Percentiles rank a stretch among this genome's conserved stretches.
phyloP scores from a whole-genome alignment of 2,113 vertebrate species.

The Cromileptes altivelis region DNA sequence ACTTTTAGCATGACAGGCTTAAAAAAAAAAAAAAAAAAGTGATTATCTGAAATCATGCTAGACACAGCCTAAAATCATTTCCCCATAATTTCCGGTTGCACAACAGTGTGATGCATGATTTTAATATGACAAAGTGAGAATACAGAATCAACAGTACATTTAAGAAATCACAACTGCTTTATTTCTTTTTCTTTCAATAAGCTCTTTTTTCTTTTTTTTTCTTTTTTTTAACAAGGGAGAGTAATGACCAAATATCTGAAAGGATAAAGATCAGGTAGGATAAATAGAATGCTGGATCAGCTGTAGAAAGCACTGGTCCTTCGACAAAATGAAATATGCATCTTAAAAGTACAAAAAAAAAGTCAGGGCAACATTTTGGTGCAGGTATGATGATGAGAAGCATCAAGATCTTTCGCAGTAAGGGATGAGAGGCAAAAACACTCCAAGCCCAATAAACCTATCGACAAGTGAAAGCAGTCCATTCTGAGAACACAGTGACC shows the following conservation, averaged over 20 bases:
- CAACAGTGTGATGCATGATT: constrained; percentile 32
- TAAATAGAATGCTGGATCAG: constrained; percentile 83
- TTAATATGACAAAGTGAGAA: constrained; percentile 59
- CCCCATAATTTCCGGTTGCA: constrained; percentile 14
- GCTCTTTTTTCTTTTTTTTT: constrained; percentile 84
- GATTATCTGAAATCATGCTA: not conserved
- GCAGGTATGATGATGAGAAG: constrained; percentile 65
- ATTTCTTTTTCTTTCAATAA: constrained; percentile 91
- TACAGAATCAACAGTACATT: constrained; percentile 59
- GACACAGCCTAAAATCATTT: constrained; percentile 8
- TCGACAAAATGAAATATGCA: constrained; percentile 78
- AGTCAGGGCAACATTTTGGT: constrained; percentile 84
- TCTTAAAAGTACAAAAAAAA: constrained; percentile 78
- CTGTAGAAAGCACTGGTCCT: constrained; percentile 83
- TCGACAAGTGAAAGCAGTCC: constrained; percentile 66
- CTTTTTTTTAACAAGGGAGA: constrained; percentile 87
- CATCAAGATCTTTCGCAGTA: constrained; percentile 62
- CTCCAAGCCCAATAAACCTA: constrained; percentile 65
- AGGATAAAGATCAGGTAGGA: constrained; percentile 92
- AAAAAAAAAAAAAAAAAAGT: no score
- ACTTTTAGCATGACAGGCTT: not conserved
- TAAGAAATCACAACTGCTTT: constrained; percentile 92
- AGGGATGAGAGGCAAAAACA: constrained; percentile 65
- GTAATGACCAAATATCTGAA: constrained; percentile 96
- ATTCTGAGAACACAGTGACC: constrained; percentile 70